phyloP scores from a whole-genome alignment of 53 echinoderm and acorn worm species.

The Hippasteria phrygiana region DNA sequence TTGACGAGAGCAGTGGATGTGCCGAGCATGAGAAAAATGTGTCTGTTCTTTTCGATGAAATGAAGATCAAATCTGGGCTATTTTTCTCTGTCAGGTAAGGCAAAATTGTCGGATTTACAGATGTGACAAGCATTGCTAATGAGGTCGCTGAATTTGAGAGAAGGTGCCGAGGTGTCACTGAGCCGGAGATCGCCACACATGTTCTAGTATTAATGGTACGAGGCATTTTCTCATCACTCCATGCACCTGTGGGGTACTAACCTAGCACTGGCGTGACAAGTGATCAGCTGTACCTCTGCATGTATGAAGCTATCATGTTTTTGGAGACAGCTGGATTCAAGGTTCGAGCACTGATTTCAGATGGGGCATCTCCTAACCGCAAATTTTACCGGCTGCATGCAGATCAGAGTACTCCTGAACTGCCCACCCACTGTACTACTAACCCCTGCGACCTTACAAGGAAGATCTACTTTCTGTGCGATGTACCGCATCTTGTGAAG shows the following conservation, averaged over 20 bases:
- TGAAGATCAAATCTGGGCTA: constrained; percentile 54
- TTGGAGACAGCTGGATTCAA: constrained; percentile 53
- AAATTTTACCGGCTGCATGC: constrained; percentile 21
- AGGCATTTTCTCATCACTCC: constrained; percentile 46
- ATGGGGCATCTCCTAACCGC: constrained; percentile 57
- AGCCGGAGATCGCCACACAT: constrained; percentile 52
- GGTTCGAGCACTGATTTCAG: constrained; percentile 19
- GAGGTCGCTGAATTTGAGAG: constrained; percentile 35
- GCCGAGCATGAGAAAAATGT: constrained; percentile 44
- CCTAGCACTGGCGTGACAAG: constrained; percentile 35
- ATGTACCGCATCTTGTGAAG: constrained; percentile 63
- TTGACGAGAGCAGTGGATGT: background rate
- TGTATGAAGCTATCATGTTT: constrained; percentile 38
- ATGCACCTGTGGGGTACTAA: constrained; percentile 50
- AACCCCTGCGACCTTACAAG: constrained; percentile 13
- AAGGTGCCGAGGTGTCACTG: background rate
- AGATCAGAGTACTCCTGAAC: background rate
- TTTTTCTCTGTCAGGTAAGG: constrained; percentile 38
- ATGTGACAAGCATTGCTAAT: constrained; percentile 27
- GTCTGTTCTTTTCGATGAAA: constrained; percentile 54
- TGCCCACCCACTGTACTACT: background rate
- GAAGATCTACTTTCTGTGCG: constrained; percentile 60
- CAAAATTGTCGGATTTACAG: constrained; percentile 53
- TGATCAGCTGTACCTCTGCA: constrained; percentile 52
- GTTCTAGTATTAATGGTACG: constrained; percentile 56